These are phyloP conservation scores for Crotalus horridus DNA, from an alignment of 2,113 vertebrate genomes.

Conservation along the genomic window DNA sequence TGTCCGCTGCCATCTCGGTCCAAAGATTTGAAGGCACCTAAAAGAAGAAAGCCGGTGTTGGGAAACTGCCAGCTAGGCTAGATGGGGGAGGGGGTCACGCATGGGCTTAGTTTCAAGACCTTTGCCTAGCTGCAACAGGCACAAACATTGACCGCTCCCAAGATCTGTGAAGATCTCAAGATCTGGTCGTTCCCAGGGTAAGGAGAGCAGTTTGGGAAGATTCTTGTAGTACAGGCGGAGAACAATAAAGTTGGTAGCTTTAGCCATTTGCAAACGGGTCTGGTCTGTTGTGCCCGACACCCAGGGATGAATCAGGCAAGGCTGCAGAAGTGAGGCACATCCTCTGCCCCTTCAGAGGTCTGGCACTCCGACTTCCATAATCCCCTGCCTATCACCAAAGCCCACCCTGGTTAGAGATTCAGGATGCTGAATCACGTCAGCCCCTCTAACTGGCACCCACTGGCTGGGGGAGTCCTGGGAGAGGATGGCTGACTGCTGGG, in stretches of 20 bases:
- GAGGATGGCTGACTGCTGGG: neutral
- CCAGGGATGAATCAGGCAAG: neutral
- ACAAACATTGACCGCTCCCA: too few relatives aligned
- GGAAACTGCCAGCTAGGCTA: neutral
- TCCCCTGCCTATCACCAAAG: neutral
- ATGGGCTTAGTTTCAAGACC: neutral
- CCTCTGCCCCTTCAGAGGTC: neutral
- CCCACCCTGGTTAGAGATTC: neutral
- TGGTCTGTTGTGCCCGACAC: too few relatives aligned
- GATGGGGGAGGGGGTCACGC: neutral
- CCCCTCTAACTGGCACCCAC: neutral
- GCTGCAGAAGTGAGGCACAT: neutral
- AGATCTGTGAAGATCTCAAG: too few relatives aligned
- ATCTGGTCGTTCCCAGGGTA: too few relatives aligned
- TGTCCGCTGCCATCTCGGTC: constrained; percentile 82
- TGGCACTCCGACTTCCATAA: neutral
- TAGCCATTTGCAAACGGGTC: too few relatives aligned
- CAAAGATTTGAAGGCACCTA: constrained; percentile 81
- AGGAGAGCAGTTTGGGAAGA: too few relatives aligned
- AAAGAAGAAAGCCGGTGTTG: neutral
- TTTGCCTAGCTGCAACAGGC: neutral
- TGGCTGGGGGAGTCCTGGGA: rapidly evolving
- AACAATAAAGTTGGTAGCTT: too few relatives aligned
- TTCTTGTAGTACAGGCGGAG: too few relatives aligned
- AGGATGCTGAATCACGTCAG: neutral